Percentiles rank a stretch among this genome's conserved stretches.
Evolutionary conservation across 1,140 invertebrate species (phyloP).

Genomic region (Samia ricini): DNA sequence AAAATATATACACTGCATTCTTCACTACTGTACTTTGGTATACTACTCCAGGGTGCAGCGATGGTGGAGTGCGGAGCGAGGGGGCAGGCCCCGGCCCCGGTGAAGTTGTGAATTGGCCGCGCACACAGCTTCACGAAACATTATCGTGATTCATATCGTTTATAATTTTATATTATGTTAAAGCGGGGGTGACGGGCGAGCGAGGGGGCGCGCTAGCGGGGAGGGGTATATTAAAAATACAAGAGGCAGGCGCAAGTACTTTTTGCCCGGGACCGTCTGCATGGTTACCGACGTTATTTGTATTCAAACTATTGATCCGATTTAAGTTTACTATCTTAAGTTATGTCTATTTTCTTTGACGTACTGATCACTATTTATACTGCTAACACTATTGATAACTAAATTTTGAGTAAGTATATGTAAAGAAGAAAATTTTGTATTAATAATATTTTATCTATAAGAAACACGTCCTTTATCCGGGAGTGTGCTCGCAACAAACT

Average conservation of each 20-base stretch:
- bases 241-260: conserved; percentile 60
- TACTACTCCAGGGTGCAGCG: conserved; percentile 31
- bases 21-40: conserved; percentile 15
- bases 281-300: conserved; percentile 70
- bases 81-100: conserved; percentile 36
- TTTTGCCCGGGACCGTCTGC: conserved; percentile 54
- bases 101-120: conserved; percentile 72
- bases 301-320: conserved; percentile 68
- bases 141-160: conserved; percentile 76
- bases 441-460: too few relatives aligned
- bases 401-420: too few relatives aligned
- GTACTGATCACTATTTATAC: too few relatives aligned
- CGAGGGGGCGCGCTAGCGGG: conserved; percentile 42
- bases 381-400: too few relatives aligned
- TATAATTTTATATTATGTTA: conserved; percentile 78
- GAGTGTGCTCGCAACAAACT: conserved; percentile 3
- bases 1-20: not conserved
- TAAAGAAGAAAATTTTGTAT: too few relatives aligned
- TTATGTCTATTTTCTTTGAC: too few relatives aligned
- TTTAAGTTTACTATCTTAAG: conserved; percentile 24
- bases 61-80: conserved; percentile 21
- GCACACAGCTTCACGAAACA: conserved; percentile 60
- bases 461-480: not conserved
- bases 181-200: conserved; percentile 56
- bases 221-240: conserved; percentile 69